A percentile compares a stretch with the other conserved stretches of the same genome.
Conservation (phyloP, 2,797 vertebrate genomes). For the Takifugu rubripes region DNA sequence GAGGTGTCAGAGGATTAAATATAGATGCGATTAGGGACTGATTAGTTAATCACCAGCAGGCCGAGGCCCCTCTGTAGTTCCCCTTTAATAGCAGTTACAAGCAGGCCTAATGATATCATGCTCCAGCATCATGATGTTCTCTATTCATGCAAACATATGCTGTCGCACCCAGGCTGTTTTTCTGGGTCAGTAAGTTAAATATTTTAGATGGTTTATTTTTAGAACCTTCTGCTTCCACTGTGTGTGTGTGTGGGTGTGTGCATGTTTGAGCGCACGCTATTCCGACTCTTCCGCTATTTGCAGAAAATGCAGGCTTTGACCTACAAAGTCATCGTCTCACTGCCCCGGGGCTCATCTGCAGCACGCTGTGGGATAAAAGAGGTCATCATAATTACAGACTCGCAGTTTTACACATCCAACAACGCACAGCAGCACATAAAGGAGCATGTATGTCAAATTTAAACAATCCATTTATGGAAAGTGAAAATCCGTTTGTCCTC, state of each 20-base stretch:
- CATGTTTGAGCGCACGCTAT: not conserved
- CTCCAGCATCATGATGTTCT: constrained; percentile 43
- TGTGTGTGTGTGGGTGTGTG: constrained; percentile 31
- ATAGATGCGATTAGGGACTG: not conserved
- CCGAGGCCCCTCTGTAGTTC: constrained; percentile 4
- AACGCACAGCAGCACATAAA: too few species aligned
- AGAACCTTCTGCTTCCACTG: constrained; percentile 75
- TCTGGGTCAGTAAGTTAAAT: constrained; percentile 85
- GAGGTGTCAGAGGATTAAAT: too few species aligned
- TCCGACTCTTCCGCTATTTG: constrained; percentile 47
- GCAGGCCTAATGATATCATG: constrained; percentile 73
- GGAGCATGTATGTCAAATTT: too few species aligned
- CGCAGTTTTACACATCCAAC: constrained; percentile 22
- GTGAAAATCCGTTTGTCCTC: too few species aligned
- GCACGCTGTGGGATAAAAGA: constrained; percentile 50
- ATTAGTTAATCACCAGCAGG: constrained; percentile 5
- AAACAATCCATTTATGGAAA: too few species aligned
- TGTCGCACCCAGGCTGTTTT: constrained; percentile 66
- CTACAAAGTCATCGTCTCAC: constrained; percentile 74
- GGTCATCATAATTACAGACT: constrained; percentile 27
- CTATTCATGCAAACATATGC: constrained; percentile 64
- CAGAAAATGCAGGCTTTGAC: constrained; percentile 77
- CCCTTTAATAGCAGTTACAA: constrained; percentile 38
- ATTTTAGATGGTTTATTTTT: constrained; percentile 83
- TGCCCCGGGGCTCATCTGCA: constrained; percentile 61